phyloP scores from a whole-genome alignment of 2,797 vertebrate species.

The Lophius americanus region DNA sequence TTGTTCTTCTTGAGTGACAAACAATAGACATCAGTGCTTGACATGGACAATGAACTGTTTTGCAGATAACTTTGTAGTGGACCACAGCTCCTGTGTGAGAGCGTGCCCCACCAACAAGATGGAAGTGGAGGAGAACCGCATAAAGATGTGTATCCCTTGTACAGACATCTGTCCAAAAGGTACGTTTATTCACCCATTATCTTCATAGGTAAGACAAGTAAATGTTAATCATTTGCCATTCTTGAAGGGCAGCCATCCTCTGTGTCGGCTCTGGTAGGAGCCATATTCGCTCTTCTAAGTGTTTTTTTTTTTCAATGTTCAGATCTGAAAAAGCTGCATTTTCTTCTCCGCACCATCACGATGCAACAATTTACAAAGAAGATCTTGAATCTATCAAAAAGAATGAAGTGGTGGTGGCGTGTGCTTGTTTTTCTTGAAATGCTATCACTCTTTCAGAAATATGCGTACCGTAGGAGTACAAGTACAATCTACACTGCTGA shows the following conservation, averaged over 20 bases:
- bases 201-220: neutral
- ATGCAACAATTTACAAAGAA: no score
- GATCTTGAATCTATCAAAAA: no score
- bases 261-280: no score
- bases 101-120: conserved; percentile 98
- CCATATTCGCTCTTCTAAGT: no score
- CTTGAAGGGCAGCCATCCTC: neutral
- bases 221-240: neutral
- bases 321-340: no score
- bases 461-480: no score
- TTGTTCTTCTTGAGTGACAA: conserved; percentile 36
- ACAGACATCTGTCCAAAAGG: conserved; percentile 99
- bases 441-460: no score
- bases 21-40: conserved; percentile 34
- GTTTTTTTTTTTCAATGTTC: no score
- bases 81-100: conserved; percentile 96
- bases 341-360: no score
- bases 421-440: no score
- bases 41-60: conserved; percentile 41
- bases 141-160: conserved; percentile 97
- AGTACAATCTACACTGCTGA: no score
- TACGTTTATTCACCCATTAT: conserved; percentile 42
- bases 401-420: no score
- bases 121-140: conserved; percentile 96
- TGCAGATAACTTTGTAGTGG: conserved; percentile 98